phyloP scores from a whole-genome alignment of 2,797 vertebrate genomes.

The Podarcis siculus region DNA sequence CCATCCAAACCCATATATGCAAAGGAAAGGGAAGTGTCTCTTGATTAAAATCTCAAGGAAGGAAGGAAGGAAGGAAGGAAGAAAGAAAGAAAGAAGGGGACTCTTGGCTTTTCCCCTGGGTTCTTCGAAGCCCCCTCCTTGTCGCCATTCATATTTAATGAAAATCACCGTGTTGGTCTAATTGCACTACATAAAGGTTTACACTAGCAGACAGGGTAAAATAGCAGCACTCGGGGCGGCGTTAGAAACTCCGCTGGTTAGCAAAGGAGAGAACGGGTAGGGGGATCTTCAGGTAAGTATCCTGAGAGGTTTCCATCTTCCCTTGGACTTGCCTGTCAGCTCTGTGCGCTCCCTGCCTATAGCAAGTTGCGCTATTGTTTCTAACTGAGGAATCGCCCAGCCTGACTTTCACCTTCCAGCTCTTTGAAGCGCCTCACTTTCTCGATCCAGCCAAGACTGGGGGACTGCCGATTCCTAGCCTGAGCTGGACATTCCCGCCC shows the following conservation, averaged over 20 bases:
- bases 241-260: slow-evolving; percentile 59
- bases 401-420: not conserved
- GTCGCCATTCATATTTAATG: slow-evolving; percentile 82
- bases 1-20: too few species aligned
- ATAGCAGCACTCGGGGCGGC: slow-evolving; percentile 59
- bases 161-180: slow-evolving; percentile 73
- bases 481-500: not conserved
- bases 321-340: slow-evolving; percentile 48
- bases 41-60: not conserved
- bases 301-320: slow-evolving; percentile 51
- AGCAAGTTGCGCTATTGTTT: not conserved
- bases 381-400: not conserved
- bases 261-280: slow-evolving; percentile 49
- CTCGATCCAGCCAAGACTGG: not conserved
- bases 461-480: not conserved
- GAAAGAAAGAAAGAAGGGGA: not conserved
- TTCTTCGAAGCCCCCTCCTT: slow-evolving; percentile 73
- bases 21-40: not conserved
- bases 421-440: not conserved
- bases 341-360: not conserved
- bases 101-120: slow-evolving; percentile 59
- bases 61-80: not conserved
- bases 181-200: slow-evolving; percentile 85
- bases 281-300: slow-evolving; percentile 44
- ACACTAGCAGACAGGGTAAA: slow-evolving; percentile 77